A percentile compares a stretch with the other conserved stretches of the same genome.
phyloP scores from a whole-genome alignment of 2,113 vertebrate genomes.

The Cyphomyrus plagiostoma region DNA sequence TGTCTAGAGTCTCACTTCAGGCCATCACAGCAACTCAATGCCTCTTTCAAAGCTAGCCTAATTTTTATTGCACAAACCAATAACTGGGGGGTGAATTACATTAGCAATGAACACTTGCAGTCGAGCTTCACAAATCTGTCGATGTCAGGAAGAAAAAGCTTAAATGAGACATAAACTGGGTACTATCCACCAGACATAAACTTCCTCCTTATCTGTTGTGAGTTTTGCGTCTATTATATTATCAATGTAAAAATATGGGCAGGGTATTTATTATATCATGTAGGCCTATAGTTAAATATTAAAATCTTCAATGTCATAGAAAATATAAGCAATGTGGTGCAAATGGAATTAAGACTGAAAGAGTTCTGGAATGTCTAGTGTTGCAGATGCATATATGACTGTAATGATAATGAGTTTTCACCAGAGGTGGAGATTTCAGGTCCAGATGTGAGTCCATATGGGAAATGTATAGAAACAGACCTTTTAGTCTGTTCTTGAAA shows the following conservation, averaged over 20 bases:
- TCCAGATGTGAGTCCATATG: neutral
- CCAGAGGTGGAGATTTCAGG: too few relatives aligned
- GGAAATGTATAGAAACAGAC: neutral
- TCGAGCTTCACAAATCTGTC: neutral
- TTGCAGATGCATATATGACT: neutral
- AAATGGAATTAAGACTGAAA: neutral
- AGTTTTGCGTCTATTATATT: neutral
- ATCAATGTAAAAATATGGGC: neutral
- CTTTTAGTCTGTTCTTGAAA: neutral
- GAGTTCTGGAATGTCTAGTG: neutral
- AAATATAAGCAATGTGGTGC: neutral
- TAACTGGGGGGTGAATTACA: neutral
- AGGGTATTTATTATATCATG: neutral
- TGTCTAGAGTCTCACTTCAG: neutral
- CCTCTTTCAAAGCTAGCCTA: neutral
- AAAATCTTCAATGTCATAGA: neutral
- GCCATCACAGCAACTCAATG: neutral
- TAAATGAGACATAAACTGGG: neutral
- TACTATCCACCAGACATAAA: neutral
- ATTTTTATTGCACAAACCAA: neutral
- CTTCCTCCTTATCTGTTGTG: neutral
- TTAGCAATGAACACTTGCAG: neutral
- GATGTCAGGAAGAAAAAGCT: neutral
- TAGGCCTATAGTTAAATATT: neutral
- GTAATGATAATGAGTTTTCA: neutral